Conservation (phyloP, 1,140 invertebrate genomes). For the Drosophila quadrilineata region DNA sequence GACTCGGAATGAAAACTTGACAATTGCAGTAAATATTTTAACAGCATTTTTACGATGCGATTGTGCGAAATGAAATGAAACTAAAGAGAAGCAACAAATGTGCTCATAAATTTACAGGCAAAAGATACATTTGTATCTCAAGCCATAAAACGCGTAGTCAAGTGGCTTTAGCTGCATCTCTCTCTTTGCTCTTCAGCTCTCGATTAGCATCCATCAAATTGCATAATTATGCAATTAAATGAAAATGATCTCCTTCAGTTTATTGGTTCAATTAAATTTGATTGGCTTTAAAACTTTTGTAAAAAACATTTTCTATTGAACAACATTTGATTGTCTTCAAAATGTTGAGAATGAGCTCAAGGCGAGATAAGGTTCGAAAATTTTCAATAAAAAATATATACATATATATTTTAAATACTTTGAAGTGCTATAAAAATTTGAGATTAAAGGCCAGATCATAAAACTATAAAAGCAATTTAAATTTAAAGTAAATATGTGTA, state of each 20-base stretch:
- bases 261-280: conserved; percentile 24
- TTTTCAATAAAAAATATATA: too few species aligned
- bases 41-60: conserved; percentile 46
- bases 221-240: conserved; percentile 17
- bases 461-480: too few species aligned
- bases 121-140: conserved; percentile 46
- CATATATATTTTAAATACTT: too few species aligned
- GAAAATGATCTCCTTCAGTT: conserved; percentile 8
- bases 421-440: too few species aligned
- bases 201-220: conserved; percentile 2
- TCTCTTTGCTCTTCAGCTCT: conserved; percentile 18
- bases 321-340: too few species aligned
- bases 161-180: conserved; percentile 12
- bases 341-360: too few species aligned
- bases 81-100: conserved; percentile 3
- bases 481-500: too few species aligned
- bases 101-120: conserved; percentile 58
- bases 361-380: too few species aligned
- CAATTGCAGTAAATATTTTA: conserved; percentile 49
- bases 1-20: conserved; percentile 8
- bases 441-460: too few species aligned
- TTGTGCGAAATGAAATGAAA: conserved; percentile 32
- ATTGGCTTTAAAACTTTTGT: conserved; percentile 1
- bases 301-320: background rate
- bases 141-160: conserved; percentile 29